Evolutionary conservation across 2,888 invertebrate species (phyloP), one percentile per base, ranked within the genome.

Genomic region (Ganaspis brasiliensis): DNA sequence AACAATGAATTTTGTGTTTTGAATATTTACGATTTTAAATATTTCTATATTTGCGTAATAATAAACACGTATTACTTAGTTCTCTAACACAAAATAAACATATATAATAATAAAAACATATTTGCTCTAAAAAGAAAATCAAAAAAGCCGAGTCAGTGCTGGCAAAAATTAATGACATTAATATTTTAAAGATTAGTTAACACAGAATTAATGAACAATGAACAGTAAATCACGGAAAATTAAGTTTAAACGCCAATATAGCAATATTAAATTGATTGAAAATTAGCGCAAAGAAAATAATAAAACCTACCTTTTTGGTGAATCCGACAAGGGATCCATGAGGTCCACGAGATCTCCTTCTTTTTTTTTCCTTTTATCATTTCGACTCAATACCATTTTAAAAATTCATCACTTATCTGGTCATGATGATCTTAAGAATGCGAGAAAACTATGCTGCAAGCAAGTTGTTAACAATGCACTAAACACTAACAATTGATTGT

Each of bases 261-360:
- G 26, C 16, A 37, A 26, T 57, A 21, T n/a, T n/a, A 57, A 12
- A 40, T 0, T 37, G 19, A 37, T 37, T 67, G 19, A 72, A 72
- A 45, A 72, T 72, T 14, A 26, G 55, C 19, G 37, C 26, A 37
- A 59, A 35, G n/a, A 12, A 59, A 71, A 31, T 72, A 37, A 75
- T 52, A 72, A 59, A 73, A 75, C 57, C 57, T 83, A 91, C 91
- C 90, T 90, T 80, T 91, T 91, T 56, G 90, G 89, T 55, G 90
- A 85, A 77, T 89, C 91, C 37, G 90, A 87, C 8, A 91, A 83
- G 37, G 91, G 90, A 77, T 90, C 91, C 87, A 91, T 89, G 78
- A 91, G 90, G 84, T 91, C 91, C 81, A 91, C 91, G 76, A 91
- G 84, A 80, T 91, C 91, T 75, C 91, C 91, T 83, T 90, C 91